phyloP scores from a whole-genome alignment of 2,797 vertebrate species.

The Chaetophractus vellerosus region DNA sequence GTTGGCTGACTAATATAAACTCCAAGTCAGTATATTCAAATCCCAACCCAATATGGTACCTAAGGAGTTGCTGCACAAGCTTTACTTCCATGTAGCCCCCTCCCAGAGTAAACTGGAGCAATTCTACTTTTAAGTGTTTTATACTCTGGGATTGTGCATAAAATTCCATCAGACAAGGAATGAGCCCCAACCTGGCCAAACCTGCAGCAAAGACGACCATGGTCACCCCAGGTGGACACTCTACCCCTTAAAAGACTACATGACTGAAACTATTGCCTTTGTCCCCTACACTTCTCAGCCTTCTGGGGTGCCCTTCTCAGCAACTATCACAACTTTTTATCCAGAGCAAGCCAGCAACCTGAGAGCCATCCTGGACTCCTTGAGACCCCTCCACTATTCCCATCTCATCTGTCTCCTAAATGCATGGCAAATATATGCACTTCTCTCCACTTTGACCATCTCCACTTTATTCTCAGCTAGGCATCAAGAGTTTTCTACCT shows the following conservation, averaged over 20 bases:
- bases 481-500: not conserved
- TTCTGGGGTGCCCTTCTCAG: not conserved
- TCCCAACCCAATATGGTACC: not conserved
- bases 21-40: slow-evolving; percentile 10
- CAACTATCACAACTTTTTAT: not conserved
- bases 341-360: not conserved
- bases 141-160: not conserved
- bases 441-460: not conserved
- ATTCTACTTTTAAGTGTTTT: not conserved
- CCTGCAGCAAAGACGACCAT: not conserved
- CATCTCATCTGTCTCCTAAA: not conserved
- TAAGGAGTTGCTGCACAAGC: not conserved
- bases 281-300: not conserved
- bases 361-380: not conserved
- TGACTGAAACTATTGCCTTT: not conserved
- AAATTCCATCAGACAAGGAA: not conserved
- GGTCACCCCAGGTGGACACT: not conserved
- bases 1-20: too few relatives aligned
- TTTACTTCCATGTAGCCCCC: not conserved
- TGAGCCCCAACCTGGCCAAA: not conserved
- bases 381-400: not conserved
- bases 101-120: not conserved
- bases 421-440: too few relatives aligned
- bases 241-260: not conserved
- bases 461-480: not conserved